Base-by-base conservation (phyloP, 2,113 vertebrate genomes). In the Cheilinus undulatus region DNA sequence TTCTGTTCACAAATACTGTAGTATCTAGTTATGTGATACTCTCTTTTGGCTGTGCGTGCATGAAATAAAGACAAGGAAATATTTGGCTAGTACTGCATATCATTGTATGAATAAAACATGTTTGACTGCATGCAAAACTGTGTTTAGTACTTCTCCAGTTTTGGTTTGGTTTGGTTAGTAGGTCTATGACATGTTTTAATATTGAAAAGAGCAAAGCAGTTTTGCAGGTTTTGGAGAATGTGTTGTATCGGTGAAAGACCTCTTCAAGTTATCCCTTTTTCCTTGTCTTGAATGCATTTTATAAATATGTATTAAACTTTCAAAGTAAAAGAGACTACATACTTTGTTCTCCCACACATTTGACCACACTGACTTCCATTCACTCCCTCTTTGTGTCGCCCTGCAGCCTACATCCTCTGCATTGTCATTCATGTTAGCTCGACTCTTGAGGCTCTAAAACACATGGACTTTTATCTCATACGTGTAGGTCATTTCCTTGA, bases 61-160 rank as follows among this genome's bases (percentile, higher is more conserved):
- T 53, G 69, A 87, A 87, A 23, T 78, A 83, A 86, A 88, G 87
- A 90, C 81, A 65, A 4, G 1, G 56, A 66, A 40, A 48, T 73
- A 79, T 76, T 79, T 7, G 57, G 42, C 69, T 76, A 62, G 85
- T 63, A 90, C 82, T 67, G 83, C 82, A 86, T 88, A 87, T 91
- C 76, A 90, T 90, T 86, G 84, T 84, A 88, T 90, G 71, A 90
- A 91, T 90, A 90, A 90, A 91, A 92, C 81, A 89, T 90, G 76
- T 26, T 38, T 82, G 83, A 90, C 90, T 86, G 85, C 76, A 84
- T 77, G 82, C 81, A 82, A 85, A 88, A 82, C 88, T 88, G 87
- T 84, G 86, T 87, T 87, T 80, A 88, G 81, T 36, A 23, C 80
- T 82, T 43, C 68, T 80, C 74, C 75, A 87, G 81, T 89, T n/a